Evolutionary conservation across 2,888 invertebrate species (phyloP).

Genomic region (Apamea epomidion): DNA sequence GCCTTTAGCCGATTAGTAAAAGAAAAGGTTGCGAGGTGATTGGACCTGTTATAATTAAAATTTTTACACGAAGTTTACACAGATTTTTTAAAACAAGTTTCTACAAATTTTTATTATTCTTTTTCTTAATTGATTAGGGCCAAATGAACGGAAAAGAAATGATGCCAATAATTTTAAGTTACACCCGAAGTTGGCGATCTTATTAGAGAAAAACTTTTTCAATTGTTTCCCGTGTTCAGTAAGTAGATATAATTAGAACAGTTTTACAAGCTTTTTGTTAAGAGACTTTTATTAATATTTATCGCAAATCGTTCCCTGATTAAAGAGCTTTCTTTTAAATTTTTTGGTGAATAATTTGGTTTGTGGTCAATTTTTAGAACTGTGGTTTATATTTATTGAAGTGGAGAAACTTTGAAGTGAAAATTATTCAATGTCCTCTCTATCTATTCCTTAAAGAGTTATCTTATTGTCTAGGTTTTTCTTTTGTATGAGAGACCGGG

Average conservation of each 20-base stretch:
- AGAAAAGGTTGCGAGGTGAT: background rate
- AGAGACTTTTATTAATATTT: background rate
- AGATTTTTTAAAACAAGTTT: background rate
- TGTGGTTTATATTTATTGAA: background rate
- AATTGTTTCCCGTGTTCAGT: constrained; percentile 4
- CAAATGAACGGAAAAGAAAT: background rate
- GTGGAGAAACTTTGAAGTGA: background rate
- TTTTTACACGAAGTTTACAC: background rate
- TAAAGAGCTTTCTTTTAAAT: background rate
- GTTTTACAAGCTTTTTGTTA: background rate
- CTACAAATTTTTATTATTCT: no score
- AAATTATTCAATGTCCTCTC: background rate
- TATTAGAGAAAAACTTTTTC: constrained; percentile 6
- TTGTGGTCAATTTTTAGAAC: background rate
- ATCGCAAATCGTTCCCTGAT: background rate
- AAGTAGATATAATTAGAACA: constrained; percentile 1
- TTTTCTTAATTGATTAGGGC: background rate
- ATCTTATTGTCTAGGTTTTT: background rate
- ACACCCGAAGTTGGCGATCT: background rate
- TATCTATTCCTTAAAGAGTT: background rate
- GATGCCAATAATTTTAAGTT: constrained; percentile 11
- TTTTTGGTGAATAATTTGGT: background rate
- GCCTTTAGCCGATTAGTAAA: background rate
- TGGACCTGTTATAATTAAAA: background rate
- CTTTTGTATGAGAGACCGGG: background rate